Base-by-base conservation (phyloP, 2,888 invertebrate genomes). In the Saturnia japonica region DNA sequence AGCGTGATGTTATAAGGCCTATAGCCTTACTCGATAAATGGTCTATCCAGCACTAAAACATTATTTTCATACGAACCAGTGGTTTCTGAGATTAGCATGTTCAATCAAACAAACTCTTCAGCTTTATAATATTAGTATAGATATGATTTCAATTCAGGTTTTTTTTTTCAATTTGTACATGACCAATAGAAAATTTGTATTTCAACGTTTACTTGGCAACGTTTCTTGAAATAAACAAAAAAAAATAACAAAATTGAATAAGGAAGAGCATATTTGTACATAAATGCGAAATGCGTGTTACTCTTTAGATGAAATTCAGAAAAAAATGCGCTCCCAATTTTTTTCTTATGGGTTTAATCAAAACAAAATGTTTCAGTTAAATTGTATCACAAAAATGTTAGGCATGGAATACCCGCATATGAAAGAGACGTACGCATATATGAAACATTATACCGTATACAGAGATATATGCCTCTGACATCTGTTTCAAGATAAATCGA, bases 321-420 rank as follows among this genome's bases (percentile, higher is more conserved):
- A 40, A 51, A 40, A 40, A 62, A 34, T 62, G 34, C 2, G 57
- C 64, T 19, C 40, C 40, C 40, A n/a, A 40, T 64, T 40, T 64
- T 64, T 64, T 64, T 40, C 19, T 64, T 64, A 64, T 64, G n/a
- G 62, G 64, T 64, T 64, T 64, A 64, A 64, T 64, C 64, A 64
- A 64, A 64, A n/a, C 8, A 40, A 64, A 64, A 64, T 22, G 64
- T n/a, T 64, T 40, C 40, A 19, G 40, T 64, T 40, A 64, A 64
- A 64, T 62, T 40, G n/a, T 62, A 34, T 40, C 19, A 0, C n/a
- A 40, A n/a, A 6, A 64, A 64, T 40, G 11, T 40, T 64, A n/a
- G 19, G 40, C 11, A 62, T 19, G 11, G 19, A 64, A 64, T 60
- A 28, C 28, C 14, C 11, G 28, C 25, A 22, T 57, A 57, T 25